Percentiles rank a stretch among this genome's conserved stretches.
Conservation (phyloP, 1,140 invertebrate genomes). For the Araneus ventricosus region DNA sequence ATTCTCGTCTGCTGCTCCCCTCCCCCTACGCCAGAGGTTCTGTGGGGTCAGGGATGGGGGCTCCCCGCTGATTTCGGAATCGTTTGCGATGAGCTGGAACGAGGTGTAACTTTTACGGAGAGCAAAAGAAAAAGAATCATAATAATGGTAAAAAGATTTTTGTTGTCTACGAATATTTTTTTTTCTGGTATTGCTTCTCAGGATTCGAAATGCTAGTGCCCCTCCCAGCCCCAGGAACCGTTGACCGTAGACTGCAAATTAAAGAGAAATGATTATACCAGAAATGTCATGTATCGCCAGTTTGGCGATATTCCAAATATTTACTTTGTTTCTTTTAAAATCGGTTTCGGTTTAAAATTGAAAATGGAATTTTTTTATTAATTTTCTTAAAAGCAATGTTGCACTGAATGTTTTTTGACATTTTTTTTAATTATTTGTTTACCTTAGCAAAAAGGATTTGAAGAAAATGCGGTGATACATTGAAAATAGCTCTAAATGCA, state of each 20-base stretch:
- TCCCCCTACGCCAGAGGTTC: not conserved
- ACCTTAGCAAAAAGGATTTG: no score
- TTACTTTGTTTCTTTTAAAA: no score
- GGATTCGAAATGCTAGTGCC: not conserved
- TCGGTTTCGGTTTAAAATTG: no score
- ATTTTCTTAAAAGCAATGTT: no score
- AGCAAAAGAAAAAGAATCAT: not conserved
- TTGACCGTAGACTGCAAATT: slow-evolving; percentile 26
- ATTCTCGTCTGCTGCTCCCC: slow-evolving; percentile 27
- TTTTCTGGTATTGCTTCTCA: not conserved
- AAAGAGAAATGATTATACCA: not conserved
- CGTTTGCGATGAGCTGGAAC: slow-evolving; percentile 12
- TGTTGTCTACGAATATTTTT: not conserved
- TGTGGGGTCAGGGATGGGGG: slow-evolving; percentile 38
- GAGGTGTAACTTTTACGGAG: slow-evolving; percentile 28
- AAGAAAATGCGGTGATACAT: no score
- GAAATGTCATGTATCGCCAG: not conserved
- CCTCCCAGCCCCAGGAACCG: not conserved
- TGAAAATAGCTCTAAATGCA: no score
- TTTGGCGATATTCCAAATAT: not conserved
- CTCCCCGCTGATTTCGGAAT: slow-evolving; percentile 42
- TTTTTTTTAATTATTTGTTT: no score
- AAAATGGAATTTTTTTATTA: no score
- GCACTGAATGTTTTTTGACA: not conserved
- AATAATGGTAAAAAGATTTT: slow-evolving; percentile 24